Conservation (phyloP, 2,888 invertebrate species). For the Dexiosoma caninum region DNA sequence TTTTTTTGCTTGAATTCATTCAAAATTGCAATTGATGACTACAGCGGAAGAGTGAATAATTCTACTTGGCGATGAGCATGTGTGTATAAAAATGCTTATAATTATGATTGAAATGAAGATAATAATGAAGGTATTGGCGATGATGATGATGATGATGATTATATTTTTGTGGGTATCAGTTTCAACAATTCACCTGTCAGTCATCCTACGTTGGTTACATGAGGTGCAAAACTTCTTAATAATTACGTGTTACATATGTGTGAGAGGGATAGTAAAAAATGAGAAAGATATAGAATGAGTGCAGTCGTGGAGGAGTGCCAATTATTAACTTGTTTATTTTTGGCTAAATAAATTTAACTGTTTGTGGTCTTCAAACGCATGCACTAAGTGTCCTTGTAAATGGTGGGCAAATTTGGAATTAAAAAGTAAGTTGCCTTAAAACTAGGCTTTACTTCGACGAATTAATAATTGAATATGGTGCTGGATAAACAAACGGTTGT, state of each 20-base stretch:
- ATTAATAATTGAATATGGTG: too few relatives aligned
- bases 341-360: neutral
- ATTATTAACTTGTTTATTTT: too few relatives aligned
- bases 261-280: too few relatives aligned
- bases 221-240: too few relatives aligned
- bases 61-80: conserved; percentile 27
- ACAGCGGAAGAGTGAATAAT: conserved; percentile 27
- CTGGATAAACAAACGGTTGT: too few relatives aligned
- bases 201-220: conserved; percentile 47
- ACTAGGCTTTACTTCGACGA: too few relatives aligned
- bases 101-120: conserved; percentile 8
- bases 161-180: conserved; percentile 64
- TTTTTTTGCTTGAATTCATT: conserved; percentile 9
- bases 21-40: conserved; percentile 34
- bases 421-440: too few relatives aligned
- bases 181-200: conserved; percentile 43
- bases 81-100: conserved; percentile 13
- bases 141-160: conserved; percentile 10
- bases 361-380: neutral
- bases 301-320: too few relatives aligned
- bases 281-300: too few relatives aligned
- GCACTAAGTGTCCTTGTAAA: neutral
- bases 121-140: conserved; percentile 51
- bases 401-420: too few relatives aligned
- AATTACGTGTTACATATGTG: too few relatives aligned